phyloP scores from a whole-genome alignment of 2,113 vertebrate genomes.

The Phasianus colchicus region DNA sequence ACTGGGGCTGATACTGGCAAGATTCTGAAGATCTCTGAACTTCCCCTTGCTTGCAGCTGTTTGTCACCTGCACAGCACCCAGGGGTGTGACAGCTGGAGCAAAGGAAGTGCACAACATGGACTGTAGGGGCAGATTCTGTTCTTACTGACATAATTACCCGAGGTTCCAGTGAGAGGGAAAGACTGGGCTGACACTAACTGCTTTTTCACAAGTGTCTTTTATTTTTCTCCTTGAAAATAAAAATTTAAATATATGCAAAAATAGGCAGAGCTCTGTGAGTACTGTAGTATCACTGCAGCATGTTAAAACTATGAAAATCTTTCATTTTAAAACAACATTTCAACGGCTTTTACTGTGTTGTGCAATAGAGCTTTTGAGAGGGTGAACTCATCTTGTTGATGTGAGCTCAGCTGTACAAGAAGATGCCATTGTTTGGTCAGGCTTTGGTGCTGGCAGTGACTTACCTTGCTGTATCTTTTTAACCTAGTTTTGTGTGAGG shows the following conservation, averaged over 20 bases:
- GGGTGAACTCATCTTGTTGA: accelerated
- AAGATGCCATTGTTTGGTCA: not conserved
- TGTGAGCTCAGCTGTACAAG: accelerated
- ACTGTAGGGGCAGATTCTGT: not conserved
- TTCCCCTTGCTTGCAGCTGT: not conserved
- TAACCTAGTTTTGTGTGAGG: slow-evolving; percentile 92
- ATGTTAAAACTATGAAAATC: not conserved
- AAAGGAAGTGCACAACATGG: not conserved
- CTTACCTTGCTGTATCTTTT: slow-evolving; percentile 37
- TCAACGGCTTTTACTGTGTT: accelerated
- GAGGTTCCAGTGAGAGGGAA: not conserved
- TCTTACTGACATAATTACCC: not conserved
- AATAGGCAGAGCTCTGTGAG: accelerated
- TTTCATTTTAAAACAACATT: not conserved
- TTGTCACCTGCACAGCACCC: not conserved
- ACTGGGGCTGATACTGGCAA: accelerated
- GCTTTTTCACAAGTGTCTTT: accelerated
- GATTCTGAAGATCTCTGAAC: not conserved
- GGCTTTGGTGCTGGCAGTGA: not conserved
- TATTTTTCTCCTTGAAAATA: not conserved
- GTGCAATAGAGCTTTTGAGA: not conserved
- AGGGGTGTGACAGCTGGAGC: not conserved
- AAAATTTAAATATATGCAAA: accelerated
- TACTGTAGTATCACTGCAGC: accelerated
- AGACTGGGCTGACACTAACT: not conserved